A percentile compares a stretch with the other conserved stretches of the same genome.
Evolutionary conservation across 2,888 invertebrate species (phyloP).

Genomic region (Leptarthrus brevirostris): DNA sequence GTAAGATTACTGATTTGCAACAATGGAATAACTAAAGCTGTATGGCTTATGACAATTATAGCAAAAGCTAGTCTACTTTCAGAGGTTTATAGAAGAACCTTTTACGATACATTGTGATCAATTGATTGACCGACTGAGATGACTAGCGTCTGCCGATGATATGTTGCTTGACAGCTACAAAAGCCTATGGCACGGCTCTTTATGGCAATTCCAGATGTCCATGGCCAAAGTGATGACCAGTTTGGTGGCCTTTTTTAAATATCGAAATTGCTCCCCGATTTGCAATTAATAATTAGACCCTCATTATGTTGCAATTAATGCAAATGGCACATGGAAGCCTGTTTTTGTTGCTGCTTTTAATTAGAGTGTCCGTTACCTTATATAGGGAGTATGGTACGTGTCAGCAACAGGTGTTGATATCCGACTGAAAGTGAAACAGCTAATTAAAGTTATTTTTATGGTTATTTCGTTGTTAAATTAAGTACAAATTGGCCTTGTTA

Average conservation of each 20-base stretch:
- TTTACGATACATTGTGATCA: conserved; percentile 51
- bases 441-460: conserved; percentile 54
- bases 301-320: conserved; percentile 55
- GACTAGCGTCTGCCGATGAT: conserved; percentile 31
- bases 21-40: no score
- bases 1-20: no score
- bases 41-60: conserved; percentile 21
- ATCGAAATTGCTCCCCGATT: conserved; percentile 49
- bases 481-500: conserved; percentile 6
- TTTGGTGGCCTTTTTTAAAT: conserved; percentile 43
- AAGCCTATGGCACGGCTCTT: conserved; percentile 43
- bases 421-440: conserved; percentile 51
- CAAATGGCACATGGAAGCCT: conserved; percentile 51
- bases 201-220: conserved; percentile 51
- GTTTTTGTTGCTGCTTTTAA: conserved; percentile 51
- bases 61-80: conserved; percentile 47
- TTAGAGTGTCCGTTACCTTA: conserved; percentile 50
- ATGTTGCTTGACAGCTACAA: conserved; percentile 49
- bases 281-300: conserved; percentile 55
- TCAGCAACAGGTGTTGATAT: conserved; percentile 52
- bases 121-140: conserved; percentile 44
- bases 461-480: conserved; percentile 44
- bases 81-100: conserved; percentile 13
- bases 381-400: conserved; percentile 50
- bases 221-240: conserved; percentile 36